Evolutionary conservation across 2,888 invertebrate genomes (phyloP).

Genomic region (Agonopterix alstromeriana): DNA sequence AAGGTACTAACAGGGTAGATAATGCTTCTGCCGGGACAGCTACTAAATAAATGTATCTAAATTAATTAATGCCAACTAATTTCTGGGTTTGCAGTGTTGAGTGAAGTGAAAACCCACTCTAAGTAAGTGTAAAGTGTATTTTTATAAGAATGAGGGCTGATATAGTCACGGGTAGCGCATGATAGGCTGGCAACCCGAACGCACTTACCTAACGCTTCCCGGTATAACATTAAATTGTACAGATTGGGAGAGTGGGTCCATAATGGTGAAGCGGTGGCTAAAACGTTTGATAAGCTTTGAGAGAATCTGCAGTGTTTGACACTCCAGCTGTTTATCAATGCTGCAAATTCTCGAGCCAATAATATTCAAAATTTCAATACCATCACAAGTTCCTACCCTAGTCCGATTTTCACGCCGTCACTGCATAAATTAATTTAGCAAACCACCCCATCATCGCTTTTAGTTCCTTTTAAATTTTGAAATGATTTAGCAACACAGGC

Average conservation of each 20-base stretch:
- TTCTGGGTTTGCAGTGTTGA: conserved; percentile 74
- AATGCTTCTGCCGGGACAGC: conserved; percentile 41
- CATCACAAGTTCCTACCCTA: conserved; percentile 26
- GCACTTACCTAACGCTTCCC: conserved; percentile 57
- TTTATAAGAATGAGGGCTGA: conserved; percentile 63
- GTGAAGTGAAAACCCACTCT: conserved; percentile 64
- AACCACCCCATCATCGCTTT: conserved; percentile 59
- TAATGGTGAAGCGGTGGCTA: conserved; percentile 6
- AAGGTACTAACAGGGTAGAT: conserved; percentile 37
- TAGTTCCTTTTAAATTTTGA: conserved; percentile 38
- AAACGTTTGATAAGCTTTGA: conserved; percentile 12
- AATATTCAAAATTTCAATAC: conserved; percentile 2
- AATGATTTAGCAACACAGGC: conserved; percentile 45
- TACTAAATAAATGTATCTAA: conserved; percentile 38
- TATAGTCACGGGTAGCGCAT: conserved; percentile 71
- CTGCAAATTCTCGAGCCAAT: conserved; percentile 35
- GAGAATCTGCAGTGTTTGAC: conserved; percentile 43
- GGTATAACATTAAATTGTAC: conserved; percentile 26
- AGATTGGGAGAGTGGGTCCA: conserved; percentile 14
- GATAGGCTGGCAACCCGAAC: conserved; percentile 56
- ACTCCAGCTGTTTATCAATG: conserved; percentile 33
- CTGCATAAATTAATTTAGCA: conserved; percentile 56
- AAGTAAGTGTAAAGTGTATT: conserved; percentile 68
- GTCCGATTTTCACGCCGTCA: conserved; percentile 55
- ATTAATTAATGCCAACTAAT: conserved; percentile 69